Conservation (phyloP, 1,140 invertebrate genomes). For the Apis dorsata region DNA sequence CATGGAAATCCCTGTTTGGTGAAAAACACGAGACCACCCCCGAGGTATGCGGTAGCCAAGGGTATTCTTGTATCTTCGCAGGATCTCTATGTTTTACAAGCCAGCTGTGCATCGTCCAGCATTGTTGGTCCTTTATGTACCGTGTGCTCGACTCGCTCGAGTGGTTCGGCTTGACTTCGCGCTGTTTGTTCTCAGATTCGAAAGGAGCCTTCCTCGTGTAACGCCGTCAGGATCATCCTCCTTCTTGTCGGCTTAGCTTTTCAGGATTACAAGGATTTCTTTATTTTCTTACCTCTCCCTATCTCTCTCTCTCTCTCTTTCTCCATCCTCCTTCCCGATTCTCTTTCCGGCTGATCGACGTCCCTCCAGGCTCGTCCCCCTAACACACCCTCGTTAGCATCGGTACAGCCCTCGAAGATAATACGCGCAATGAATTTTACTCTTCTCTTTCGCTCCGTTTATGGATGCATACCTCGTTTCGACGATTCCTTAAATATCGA, state of each 20-base stretch:
- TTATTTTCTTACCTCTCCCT: conserved; percentile 52
- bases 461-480: not conserved
- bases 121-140: conserved; percentile 76
- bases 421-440: not conserved
- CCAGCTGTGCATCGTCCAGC: conserved; percentile 75
- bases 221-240: conserved; percentile 57
- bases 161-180: conserved; percentile 71
- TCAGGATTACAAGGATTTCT: conserved; percentile 72
- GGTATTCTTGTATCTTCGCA: conserved; percentile 74
- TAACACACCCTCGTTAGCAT: conserved; percentile 11
- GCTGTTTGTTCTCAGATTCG: conserved; percentile 64
- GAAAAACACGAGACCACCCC: conserved; percentile 41
- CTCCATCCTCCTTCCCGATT: not conserved
- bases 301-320: not conserved
- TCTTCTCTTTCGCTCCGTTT: conserved; percentile 4
- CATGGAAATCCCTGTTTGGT: conserved; percentile 2
- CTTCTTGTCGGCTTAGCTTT: conserved; percentile 74
- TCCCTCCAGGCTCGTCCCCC: not conserved
- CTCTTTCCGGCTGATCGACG: conserved; percentile 20
- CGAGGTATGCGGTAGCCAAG: conserved; percentile 29
- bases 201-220: conserved; percentile 53
- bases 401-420: not conserved
- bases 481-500: conserved; percentile 18
- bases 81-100: conserved; percentile 79
- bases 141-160: conserved; percentile 61